Conservation (phyloP, 23 tunicate species). For the Ascidia mentula region DNA sequence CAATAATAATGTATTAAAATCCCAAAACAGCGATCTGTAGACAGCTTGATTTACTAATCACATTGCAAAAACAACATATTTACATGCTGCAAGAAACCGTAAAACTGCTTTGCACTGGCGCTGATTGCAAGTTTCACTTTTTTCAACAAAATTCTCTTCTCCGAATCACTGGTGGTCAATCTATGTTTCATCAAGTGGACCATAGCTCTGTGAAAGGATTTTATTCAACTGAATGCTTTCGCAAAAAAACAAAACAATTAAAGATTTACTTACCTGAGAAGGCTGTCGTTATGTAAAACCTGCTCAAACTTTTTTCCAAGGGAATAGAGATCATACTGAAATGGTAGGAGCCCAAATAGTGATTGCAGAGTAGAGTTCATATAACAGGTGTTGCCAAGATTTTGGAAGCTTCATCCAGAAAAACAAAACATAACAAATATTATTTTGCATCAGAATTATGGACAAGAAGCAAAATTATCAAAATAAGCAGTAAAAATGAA, state of each 20-base stretch:
- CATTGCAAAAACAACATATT: too few relatives aligned
- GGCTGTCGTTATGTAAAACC: not conserved
- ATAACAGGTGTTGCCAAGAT: conserved; percentile 59
- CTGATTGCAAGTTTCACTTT: conserved; percentile 41
- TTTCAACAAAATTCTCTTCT: conserved; percentile 20
- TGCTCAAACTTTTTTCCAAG: not conserved
- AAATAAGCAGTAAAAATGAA: not conserved
- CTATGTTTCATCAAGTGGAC: conserved; percentile 19
- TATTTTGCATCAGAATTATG: not conserved
- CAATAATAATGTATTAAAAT: too few relatives aligned
- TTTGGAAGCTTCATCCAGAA: conserved; percentile 31
- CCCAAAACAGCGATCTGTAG: too few relatives aligned
- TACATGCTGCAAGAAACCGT: conserved; percentile 60
- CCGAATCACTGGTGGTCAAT: not conserved
- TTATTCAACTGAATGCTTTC: not conserved
- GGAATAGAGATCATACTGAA: conserved; percentile 17
- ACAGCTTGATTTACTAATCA: too few relatives aligned
- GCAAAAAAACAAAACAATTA: too few relatives aligned
- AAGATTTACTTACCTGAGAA: conserved; percentile 34
- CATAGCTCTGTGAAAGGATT: conserved; percentile 9
- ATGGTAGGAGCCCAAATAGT: conserved; percentile 34
- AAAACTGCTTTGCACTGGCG: conserved; percentile 39
- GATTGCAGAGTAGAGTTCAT: conserved; percentile 55
- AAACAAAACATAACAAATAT: too few relatives aligned
- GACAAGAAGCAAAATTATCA: not conserved